Percentiles rank a stretch among this genome's conserved stretches.
phyloP scores from a whole-genome alignment of 2,797 vertebrate species.

The Oreochromis grahami region DNA sequence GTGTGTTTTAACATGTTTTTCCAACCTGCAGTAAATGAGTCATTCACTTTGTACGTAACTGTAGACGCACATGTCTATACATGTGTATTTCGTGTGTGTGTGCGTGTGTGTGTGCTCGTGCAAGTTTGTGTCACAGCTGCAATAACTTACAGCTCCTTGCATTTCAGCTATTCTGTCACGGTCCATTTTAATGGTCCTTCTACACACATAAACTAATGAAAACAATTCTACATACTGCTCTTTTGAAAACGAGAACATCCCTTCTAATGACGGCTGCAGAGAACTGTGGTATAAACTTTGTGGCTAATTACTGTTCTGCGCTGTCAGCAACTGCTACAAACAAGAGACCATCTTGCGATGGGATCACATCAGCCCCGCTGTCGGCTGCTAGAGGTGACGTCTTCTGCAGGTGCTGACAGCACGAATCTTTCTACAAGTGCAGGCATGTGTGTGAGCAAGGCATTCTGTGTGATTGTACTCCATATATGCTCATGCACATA shows the following conservation, averaged over 20 bases:
- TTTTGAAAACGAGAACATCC: constrained; percentile 23
- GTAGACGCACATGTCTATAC: constrained; percentile 29
- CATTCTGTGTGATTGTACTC: constrained; percentile 4
- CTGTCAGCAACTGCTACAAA: constrained; percentile 21
- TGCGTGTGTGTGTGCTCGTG: not conserved
- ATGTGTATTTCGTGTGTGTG: constrained; percentile 22
- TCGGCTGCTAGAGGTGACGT: not conserved
- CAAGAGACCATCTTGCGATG: not conserved
- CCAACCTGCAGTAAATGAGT: constrained; percentile 62
- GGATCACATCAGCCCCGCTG: not conserved
- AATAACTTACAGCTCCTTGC: constrained; percentile 62
- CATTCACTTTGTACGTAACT: constrained; percentile 33
- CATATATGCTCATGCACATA: constrained; percentile 26
- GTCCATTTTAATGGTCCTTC: constrained; percentile 44
- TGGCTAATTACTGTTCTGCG: constrained; percentile 16
- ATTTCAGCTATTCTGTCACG: constrained; percentile 57
- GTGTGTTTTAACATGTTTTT: constrained; percentile 71
- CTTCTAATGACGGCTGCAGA: constrained; percentile 25
- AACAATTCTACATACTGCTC: constrained; percentile 23
- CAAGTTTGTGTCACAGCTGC: constrained; percentile 53
- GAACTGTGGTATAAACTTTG: constrained; percentile 5
- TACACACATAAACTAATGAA: constrained; percentile 19
- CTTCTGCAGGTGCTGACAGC: constrained; percentile 46
- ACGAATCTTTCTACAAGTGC: constrained; percentile 27
- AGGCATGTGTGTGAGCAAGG: not conserved